These are phyloP conservation scores for Formica aserva DNA, from an alignment of 2,888 invertebrate genomes.

Conservation along the genomic window DNA sequence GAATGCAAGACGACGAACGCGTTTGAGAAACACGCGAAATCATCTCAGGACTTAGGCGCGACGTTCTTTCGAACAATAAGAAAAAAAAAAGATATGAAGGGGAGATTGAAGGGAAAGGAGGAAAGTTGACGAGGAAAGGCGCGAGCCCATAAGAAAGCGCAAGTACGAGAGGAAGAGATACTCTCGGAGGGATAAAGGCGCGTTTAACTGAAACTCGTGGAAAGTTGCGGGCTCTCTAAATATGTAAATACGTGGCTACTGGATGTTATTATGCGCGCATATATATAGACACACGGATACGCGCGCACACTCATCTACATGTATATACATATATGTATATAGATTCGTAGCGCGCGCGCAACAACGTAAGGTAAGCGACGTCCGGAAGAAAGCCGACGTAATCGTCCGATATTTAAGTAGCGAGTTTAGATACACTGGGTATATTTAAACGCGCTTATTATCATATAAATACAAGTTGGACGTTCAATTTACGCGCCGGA, in stretches of 20 bases:
- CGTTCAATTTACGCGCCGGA: constrained; percentile 85
- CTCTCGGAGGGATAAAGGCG: constrained; percentile 69
- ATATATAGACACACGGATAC: constrained; percentile 42
- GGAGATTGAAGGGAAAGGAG: not conserved
- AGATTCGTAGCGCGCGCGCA: constrained; percentile 51
- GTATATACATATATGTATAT: constrained; percentile 44
- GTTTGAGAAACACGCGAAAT: not conserved
- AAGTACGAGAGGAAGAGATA: constrained; percentile 61
- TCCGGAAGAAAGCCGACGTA: constrained; percentile 68
- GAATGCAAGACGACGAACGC: not conserved
- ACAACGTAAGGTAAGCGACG: constrained; percentile 49
- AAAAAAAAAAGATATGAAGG: not conserved
- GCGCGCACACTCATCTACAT: not conserved
- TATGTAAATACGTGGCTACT: constrained; percentile 80
- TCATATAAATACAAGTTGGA: constrained; percentile 86
- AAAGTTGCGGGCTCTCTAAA: constrained; percentile 77
- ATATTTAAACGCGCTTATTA: constrained; percentile 86
- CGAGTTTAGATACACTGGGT: constrained; percentile 84
- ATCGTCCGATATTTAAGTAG: constrained; percentile 84
- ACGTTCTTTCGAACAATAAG: constrained; percentile 4
- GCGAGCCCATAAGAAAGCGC: constrained; percentile 51
- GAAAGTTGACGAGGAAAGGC: not conserved
- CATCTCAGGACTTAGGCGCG: not conserved
- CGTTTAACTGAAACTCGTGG: constrained; percentile 74
- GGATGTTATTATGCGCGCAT: constrained; percentile 75